Conservation (phyloP, 2,113 vertebrate genomes). For the Phoenicopterus ruber region DNA sequence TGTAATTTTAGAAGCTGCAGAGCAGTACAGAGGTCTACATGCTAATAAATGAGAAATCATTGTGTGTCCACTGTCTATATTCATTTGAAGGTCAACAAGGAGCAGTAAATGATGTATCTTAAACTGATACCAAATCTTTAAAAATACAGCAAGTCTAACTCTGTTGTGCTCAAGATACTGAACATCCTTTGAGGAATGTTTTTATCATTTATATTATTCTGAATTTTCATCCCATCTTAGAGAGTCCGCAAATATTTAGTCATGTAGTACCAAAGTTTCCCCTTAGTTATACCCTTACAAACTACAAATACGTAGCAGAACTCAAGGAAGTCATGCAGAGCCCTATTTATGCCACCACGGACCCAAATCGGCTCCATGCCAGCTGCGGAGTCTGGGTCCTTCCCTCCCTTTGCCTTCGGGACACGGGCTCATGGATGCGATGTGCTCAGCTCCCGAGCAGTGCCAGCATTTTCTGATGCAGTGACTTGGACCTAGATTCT, state of each 20-base stretch:
- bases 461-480: background rate
- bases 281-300: background rate
- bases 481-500: background rate
- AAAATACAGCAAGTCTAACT: background rate
- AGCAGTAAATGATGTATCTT: background rate
- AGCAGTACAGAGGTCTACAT: background rate
- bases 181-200: background rate
- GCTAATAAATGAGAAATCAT: background rate
- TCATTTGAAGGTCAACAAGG: background rate
- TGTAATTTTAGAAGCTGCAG: background rate
- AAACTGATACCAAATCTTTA: background rate
- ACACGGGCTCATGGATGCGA: rapidly evolving
- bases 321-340: background rate
- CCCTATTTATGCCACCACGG: background rate
- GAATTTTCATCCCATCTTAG: background rate
- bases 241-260: background rate
- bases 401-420: rapidly evolving
- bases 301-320: background rate
- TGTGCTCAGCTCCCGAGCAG: background rate
- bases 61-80: background rate
- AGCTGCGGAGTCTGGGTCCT: background rate
- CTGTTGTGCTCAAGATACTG: background rate
- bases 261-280: background rate
- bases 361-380: rapidly evolving
- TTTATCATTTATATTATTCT: background rate